Evolutionary conservation across 1,140 invertebrate species (phyloP), one percentile per base, ranked within the genome.

Genomic region (Hylaeus volcanicus): DNA sequence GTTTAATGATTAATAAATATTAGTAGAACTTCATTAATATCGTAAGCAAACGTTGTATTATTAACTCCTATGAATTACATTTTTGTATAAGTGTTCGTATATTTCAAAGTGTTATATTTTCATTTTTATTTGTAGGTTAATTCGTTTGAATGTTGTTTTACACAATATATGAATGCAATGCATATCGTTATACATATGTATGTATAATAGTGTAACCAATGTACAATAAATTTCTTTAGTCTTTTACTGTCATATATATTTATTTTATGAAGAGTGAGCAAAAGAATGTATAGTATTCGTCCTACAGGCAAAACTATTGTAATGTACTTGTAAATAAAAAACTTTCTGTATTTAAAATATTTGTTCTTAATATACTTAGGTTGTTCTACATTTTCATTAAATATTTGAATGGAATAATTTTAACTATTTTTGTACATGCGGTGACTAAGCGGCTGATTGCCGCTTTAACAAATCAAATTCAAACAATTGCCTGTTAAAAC

Each of bases 301-400:
- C 26, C 56, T 39, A 55, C 82, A 60, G 70, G 65, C 26, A 69
- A 78, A 70, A 45, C 53, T 75, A 78, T 75, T 85, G 72, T 80
- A 83, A 86, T 72, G 72, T 86, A 87, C 81, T 78, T 81, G 78
- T 86, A 89, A 88, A 88, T 88, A 87, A 88, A 87, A 58, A 51
- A 78, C 63, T 79, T 81, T 83, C 48, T 69, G 60, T 68, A 87
- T 68, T 63, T 48, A 26, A 26, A 64, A 37, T 45, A 55, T 55
- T 70, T 39, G 39, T 41, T 75, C 12, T 56, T 74, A 45, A 60
- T 70, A 6, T 2, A 55, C 26, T 51, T 48, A 53, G 6, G 0
- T 55, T 55, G 2, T 48, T 65, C 48, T 60, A 41, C 55, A 41
- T 76, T 72, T 77, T 48, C 48, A 51, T 51, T 9, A 9, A 58